Conservation (phyloP, 2,113 vertebrate species). For the Silurus glanis region DNA sequence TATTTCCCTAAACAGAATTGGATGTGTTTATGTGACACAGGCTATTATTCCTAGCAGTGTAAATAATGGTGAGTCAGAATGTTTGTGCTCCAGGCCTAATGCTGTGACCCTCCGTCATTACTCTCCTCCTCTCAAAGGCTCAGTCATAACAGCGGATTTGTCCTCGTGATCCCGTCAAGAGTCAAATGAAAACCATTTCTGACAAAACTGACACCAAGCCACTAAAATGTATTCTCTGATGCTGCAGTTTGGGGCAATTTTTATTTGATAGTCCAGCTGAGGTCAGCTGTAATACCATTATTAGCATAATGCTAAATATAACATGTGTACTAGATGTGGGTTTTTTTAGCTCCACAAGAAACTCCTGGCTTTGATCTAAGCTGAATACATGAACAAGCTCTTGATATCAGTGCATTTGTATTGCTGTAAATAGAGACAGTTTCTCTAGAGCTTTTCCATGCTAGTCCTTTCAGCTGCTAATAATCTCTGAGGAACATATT, state of each 20-base stretch:
- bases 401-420: neutral
- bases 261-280: slow-evolving; percentile 27
- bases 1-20: neutral
- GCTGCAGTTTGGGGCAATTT: slow-evolving; percentile 12
- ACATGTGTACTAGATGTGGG: neutral
- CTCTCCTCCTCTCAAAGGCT: slow-evolving; percentile 41
- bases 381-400: neutral
- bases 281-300: neutral
- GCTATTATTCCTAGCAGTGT: slow-evolving; percentile 6
- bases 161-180: slow-evolving; percentile 40
- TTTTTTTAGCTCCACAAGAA: neutral
- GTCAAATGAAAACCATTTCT: slow-evolving; percentile 39
- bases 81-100: neutral
- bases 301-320: slow-evolving; percentile 1
- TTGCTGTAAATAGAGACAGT: neutral
- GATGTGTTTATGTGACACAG: slow-evolving; percentile 15
- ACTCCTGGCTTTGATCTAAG: neutral
- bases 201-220: slow-evolving; percentile 48
- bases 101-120: slow-evolving; percentile 36
- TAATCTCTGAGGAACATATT: slow-evolving; percentile 1
- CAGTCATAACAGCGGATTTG: slow-evolving; percentile 41
- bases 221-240: slow-evolving; percentile 29
- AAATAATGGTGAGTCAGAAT: slow-evolving; percentile 30
- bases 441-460: neutral
- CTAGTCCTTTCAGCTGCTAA: neutral